These are phyloP conservation scores for Sardinella longiceps DNA, from an alignment of 2,797 vertebrate species.

Conservation along the genomic window DNA sequence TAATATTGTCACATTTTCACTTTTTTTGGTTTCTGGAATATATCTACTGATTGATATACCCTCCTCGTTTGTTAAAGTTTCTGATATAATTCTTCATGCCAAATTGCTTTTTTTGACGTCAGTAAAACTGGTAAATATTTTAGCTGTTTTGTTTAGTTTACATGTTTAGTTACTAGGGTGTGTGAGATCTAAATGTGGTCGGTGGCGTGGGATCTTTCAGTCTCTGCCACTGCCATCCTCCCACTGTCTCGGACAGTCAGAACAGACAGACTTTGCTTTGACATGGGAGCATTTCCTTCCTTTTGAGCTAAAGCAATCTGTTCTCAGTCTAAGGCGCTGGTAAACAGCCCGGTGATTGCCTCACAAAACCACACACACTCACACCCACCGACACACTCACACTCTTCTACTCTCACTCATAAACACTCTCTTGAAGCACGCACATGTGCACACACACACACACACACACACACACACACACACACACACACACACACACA, in stretches of 20 bases:
- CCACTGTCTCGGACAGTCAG: neutral
- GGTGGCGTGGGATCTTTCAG: no score
- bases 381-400: neutral
- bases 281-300: neutral
- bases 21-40: no score
- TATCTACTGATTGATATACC: no score
- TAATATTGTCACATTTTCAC: no score
- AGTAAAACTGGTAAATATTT: no score
- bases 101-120: no score
- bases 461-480: neutral
- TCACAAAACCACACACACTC: neutral
- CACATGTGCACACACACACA: neutral
- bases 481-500: neutral
- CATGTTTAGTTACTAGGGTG: no score
- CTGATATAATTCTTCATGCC: no score
- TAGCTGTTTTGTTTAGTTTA: no score
- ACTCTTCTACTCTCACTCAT: neutral
- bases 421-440: no score
- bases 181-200: no score
- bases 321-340: neutral
- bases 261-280: neutral
- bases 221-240: neutral
- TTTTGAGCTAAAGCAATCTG: neutral
- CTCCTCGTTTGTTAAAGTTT: no score
- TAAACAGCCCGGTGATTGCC: slow-evolving; percentile 3